These are phyloP conservation scores for Cepaea hortensis DNA, from an alignment of 2,888 invertebrate species.

Conservation along the genomic window DNA sequence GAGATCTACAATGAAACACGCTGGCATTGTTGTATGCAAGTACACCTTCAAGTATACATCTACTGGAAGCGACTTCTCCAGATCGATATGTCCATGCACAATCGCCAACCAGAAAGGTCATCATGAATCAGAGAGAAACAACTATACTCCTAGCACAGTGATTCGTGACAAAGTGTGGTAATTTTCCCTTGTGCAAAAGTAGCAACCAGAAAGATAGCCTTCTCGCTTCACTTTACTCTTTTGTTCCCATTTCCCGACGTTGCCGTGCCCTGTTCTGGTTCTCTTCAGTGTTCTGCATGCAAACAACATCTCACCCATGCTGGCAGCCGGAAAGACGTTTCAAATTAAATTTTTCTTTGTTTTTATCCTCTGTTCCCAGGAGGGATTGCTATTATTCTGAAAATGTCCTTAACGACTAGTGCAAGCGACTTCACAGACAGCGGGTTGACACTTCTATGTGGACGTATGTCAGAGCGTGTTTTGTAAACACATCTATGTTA, in stretches of 20 bases:
- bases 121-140: background rate
- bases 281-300: background rate
- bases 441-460: no score
- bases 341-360: background rate
- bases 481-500: no score
- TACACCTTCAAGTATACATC: background rate
- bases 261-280: background rate
- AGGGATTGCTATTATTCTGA: no score
- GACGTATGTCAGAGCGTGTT: no score
- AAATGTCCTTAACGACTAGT: no score
- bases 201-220: background rate
- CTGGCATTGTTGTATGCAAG: background rate
- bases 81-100: background rate
- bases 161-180: constrained; percentile 24
- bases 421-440: no score
- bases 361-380: no score
- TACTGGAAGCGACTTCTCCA: background rate
- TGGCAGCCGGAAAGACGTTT: background rate
- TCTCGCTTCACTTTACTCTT: background rate
- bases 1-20: background rate
- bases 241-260: background rate
- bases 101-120: no score
- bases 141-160: background rate
- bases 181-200: background rate
- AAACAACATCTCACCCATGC: background rate